Percentiles rank a stretch among this genome's conserved stretches.
phyloP scores from a whole-genome alignment of 2,797 vertebrate genomes.

The Gambelia wislizenii region DNA sequence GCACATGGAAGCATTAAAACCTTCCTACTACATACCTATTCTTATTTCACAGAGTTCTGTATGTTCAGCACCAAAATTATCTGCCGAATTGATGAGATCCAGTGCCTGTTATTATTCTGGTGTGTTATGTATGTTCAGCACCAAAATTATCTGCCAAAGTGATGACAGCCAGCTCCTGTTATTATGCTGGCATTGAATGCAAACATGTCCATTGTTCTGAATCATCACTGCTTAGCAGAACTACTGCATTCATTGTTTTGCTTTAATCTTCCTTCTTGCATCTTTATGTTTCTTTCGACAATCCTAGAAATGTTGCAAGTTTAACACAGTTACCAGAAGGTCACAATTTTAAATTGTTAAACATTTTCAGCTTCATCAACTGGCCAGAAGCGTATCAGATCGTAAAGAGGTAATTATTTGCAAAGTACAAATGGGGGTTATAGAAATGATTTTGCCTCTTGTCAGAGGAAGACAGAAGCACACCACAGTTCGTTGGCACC shows the following conservation, averaged over 20 bases:
- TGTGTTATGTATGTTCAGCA: background rate
- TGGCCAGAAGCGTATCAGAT: background rate
- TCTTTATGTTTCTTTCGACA: conserved; percentile 82
- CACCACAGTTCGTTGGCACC: background rate
- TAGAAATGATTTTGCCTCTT: background rate
- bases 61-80: background rate
- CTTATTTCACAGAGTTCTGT: background rate
- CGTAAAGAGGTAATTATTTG: background rate
- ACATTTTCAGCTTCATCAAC: background rate
- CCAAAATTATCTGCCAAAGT: background rate
- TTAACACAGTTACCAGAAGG: background rate
- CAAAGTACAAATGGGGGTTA: background rate
- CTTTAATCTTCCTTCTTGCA: conserved; percentile 78
- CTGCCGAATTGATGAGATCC: background rate
- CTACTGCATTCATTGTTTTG: conserved; percentile 56
- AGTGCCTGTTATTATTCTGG: background rate
- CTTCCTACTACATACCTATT: background rate
- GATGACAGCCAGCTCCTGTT: background rate
- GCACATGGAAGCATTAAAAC: background rate
- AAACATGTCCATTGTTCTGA: background rate
- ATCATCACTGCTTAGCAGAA: fast-evolving
- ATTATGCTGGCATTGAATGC: background rate
- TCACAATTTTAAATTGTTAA: background rate
- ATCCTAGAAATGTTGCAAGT: conserved; percentile 69
- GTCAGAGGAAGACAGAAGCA: background rate